Evolutionary conservation across 2,113 vertebrate genomes (phyloP), one percentile per base, ranked within the genome.

Genomic region (Laticauda colubrina): DNA sequence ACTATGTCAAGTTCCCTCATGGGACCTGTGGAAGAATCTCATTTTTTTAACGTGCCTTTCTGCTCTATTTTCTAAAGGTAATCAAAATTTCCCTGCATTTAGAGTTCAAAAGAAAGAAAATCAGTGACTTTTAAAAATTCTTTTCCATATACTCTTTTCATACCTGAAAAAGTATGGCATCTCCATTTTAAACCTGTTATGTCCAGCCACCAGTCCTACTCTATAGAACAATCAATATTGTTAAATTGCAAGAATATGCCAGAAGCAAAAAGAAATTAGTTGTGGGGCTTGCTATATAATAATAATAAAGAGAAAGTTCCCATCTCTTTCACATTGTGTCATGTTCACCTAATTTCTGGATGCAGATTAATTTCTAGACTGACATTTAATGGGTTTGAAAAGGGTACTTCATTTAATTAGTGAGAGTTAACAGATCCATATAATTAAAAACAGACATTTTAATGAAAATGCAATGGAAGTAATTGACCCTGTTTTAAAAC

Each of bases 351-450:
- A 93, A 91, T 96, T 97, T 97, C 94, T 95, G 96, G 94, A 96
- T 93, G 85, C 85, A 96, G 14, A 95, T 90, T 92, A 56, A 91
- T 93, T 96, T 97, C 95, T 96, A 95, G 92, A 95, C 90, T 95
- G 89, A 91, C 95, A 88, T 94, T 96, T 96, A 97, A 96, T 95
- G 93, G 95, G 96, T 96, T 95, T 96, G 95, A 96, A 96, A 94
- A 96, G 93, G 93, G 57, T 94, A 88, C 88, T 94, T 94, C 93
- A 95, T 92, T 96, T 97, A 96, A 96, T 96, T 96, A 96, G 95
- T 94, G 88, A 51, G 26, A 7, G 94, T 85, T 9, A 88, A 56
- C 61, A 94, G 95, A 95, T 92, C 89, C 93, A 88, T 93, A 24
- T 92, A 91, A 96, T 95, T 95, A 54, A 96, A 95, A 97, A 89